Percentiles rank a stretch among this genome's conserved stretches.
These are phyloP conservation scores for Tineola bisselliella DNA, from an alignment of 2,888 invertebrate species.

Conservation along the genomic window DNA sequence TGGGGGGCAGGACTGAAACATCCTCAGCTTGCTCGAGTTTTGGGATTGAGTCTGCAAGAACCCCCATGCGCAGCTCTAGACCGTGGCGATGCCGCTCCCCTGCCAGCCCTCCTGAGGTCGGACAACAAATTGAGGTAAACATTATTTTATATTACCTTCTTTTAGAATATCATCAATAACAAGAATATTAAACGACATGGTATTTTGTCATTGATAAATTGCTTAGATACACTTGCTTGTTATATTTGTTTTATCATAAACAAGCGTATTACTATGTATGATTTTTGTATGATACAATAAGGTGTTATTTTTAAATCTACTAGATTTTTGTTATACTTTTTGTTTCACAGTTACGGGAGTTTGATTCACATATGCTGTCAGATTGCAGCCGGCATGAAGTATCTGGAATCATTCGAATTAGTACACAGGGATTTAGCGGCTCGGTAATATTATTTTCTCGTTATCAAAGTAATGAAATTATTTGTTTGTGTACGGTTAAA, in stretches of 20 bases:
- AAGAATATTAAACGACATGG: not conserved
- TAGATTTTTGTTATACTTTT: slow-evolving; percentile 21
- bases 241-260: not conserved
- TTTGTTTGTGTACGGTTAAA: too few species aligned
- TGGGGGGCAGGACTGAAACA: slow-evolving; percentile 86
- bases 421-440: slow-evolving; percentile 91
- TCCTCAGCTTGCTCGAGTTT: slow-evolving; percentile 82
- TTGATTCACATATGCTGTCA: slow-evolving; percentile 88
- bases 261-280: not conserved
- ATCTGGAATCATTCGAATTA: slow-evolving; percentile 88
- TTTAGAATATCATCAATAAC: slow-evolving; percentile 2
- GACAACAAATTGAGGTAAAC: slow-evolving; percentile 60
- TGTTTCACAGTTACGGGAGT: slow-evolving; percentile 76
- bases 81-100: slow-evolving; percentile 86
- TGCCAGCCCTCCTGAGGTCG: slow-evolving; percentile 73
- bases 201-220: not conserved
- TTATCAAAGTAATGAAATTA: too few species aligned
- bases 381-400: slow-evolving; percentile 93
- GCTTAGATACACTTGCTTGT: not conserved
- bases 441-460: slow-evolving; percentile 56
- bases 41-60: slow-evolving; percentile 85
- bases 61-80: slow-evolving; percentile 91
- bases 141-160: not conserved
- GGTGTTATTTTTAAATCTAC: not conserved
- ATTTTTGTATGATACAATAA: not conserved